Base-by-base conservation (phyloP, 2,888 invertebrate species). In the Chloroclysta siterata region DNA sequence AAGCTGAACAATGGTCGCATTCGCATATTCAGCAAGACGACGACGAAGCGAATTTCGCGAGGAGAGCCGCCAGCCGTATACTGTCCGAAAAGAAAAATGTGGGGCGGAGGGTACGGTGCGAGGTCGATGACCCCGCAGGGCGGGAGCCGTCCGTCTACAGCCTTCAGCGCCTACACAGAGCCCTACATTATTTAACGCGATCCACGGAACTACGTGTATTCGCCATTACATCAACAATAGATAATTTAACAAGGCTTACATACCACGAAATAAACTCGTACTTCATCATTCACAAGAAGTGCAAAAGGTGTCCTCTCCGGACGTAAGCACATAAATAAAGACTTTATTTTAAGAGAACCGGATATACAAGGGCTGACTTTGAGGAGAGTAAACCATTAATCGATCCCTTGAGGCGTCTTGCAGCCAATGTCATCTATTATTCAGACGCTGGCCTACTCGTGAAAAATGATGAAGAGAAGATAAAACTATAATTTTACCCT, bases 31-130 rank as follows among this genome's bases (percentile, higher is more conserved):
- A 85, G 84, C 79, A 85, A 83, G 82, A 84, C 79, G 84, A 76
- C 85, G 81, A 87, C 85, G 83, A 75, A 83, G 88, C 87, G 87
- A 79, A 89, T 88, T 90, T 84, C 73, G 78, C 75, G 79, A 81
- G 78, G 74, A 77, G 72, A 70, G 76, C 76, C 76, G 81, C 79
- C 81, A 82, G 81, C 81, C 83, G 79, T 81, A 79, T 78, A 82
- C 82, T 88, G 91, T 88, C 90, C 89, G 88, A 88, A 87, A 89
- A 90, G 89, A 89, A 90, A 90, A 90, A 89, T 89, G 82, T 86
- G 83, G 86, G 85, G 83, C 83, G 86, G 79, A 81, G 80, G 84
- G 82, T 78, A 83, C 79, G 81, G 79, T 71, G 80, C 73, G 82
- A 69, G 90, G 89, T 88, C 89, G 75, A 81, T 78, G 89, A 89